Base-by-base conservation (phyloP, 2,888 invertebrate species). In the Exocentrus adspersus region DNA sequence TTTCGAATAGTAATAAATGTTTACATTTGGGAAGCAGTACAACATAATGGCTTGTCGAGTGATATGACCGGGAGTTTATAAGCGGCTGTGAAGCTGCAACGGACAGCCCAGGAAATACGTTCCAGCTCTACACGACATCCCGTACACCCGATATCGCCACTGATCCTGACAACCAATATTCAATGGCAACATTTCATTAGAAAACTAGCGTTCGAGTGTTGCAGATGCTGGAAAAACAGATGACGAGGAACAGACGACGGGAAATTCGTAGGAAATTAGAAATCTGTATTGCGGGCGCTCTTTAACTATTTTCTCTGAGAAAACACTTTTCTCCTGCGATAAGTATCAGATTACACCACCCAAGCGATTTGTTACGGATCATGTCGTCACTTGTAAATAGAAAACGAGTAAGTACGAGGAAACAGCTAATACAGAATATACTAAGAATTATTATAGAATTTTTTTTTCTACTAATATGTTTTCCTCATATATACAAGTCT, bases 61-160 rank as follows among this genome's bases (percentile, higher is more conserved):
- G 77, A 79, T 78, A 77, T 76, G 65, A 61, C 50, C 60, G 58
- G 60, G 59, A 50, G 73, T 76, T 74, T 74, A 76, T 76, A 72
- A 74, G 74, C 68, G 67, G 72, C 68, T 12, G 51, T 70, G 69
- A 70, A 72, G 69, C 78, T 80, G 79, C 74, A 76, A 67, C 75
- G 78, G 79, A 80, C 79, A 80, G 79, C 78, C n/a, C 67, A 78
- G 79, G 79, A 79, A 79, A 79, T 79, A 78, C 76, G 77, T 73
- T 78, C 75, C 74, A 71, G 77, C 76, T 37, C 4, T 75, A 72
- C 71, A 75, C 73, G 75, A 77, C 76, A 73, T 71, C 73, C 70
- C 70, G 67, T 67, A 71, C 71, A 71, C 71, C 70, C 68, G 72
- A 62, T 75, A 74, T 71, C 72, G 72, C 67, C 65, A 67, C 71